Evolutionary conservation across 2,888 invertebrate species (phyloP), one percentile per base, ranked within the genome.

Genomic region (Camponotus fellah): DNA sequence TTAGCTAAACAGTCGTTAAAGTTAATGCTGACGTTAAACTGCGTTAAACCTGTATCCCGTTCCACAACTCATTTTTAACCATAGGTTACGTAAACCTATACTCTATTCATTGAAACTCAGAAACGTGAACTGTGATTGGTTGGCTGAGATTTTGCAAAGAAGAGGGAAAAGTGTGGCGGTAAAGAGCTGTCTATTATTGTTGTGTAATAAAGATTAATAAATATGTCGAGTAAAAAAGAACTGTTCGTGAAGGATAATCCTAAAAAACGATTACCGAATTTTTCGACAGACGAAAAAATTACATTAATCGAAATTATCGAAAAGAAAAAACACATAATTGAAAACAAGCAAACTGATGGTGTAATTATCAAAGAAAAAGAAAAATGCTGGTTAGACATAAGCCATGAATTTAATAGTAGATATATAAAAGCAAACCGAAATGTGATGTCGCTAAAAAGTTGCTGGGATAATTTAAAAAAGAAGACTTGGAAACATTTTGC

Each of bases 41-140:
- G 26, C 26, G 26, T 26, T 26, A 26, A 26, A 26, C 26, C 26
- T 46, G 26, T 46, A 46, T 46, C 26, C 26, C 66, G 26, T 46
- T 68, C 66, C 9, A 68, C 32, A 66, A 66, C 26, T 66, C 66
- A 66, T 43, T 66, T 66, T 49, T 66, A 68, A 68, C 46, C 26
- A 0, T 68, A 26, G 66, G 40, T 68, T 46, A 66, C 66, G 46
- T 46, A 46, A 66, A 66, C 43, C 14, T 66, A 66, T 66, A 66
- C 26, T 12, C 40, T 43, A 66, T 66, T 66, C 14, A 66, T 14
- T 66, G 14, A 26, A 66, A 66, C 43, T 43, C 5, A 14, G 26
- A 43, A 66, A 66, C 14, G 14, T 43, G 43, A 66, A 66, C 6
- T 43, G 14, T 66, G 21, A 65, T 65, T 43, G 66, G 43, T 66